Percentiles rank a stretch among this genome's conserved stretches.
Conservation (phyloP, 2,797 vertebrate species). For the Pseudochaenichthys georgianus region DNA sequence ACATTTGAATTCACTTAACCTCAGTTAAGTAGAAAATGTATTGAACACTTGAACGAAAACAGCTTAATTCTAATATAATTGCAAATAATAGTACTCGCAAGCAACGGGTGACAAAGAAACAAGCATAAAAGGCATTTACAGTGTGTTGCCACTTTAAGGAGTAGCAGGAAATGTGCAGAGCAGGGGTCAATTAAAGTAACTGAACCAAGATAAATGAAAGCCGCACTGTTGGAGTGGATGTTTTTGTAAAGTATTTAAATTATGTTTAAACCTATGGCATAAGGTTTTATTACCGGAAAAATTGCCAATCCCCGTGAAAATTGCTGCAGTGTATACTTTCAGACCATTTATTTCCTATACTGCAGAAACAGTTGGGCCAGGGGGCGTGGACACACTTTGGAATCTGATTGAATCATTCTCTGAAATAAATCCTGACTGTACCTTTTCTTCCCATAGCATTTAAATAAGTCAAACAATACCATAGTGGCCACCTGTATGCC, state of each 20-base stretch:
- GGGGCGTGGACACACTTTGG: no score
- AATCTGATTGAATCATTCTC: no score
- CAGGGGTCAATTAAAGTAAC: neutral
- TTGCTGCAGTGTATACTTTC: no score
- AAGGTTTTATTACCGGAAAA: no score
- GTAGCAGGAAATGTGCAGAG: neutral
- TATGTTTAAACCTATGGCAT: neutral
- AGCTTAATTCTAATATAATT: neutral
- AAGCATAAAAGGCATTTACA: neutral
- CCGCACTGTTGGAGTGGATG: neutral
- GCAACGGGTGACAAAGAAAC: neutral
- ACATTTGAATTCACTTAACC: neutral
- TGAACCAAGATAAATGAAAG: conserved; percentile 1
- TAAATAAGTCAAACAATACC: no score
- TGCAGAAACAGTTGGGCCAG: no score
- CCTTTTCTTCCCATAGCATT: no score
- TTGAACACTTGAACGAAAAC: neutral
- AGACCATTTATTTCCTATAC: neutral
- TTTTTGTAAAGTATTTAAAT: neutral
- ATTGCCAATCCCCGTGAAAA: no score
- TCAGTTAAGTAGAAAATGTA: neutral
- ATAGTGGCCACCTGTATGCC: no score
- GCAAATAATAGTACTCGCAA: neutral
- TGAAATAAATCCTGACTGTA: no score
- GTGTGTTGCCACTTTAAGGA: neutral